Base-by-base conservation (phyloP, 92 coral and sea anemone genomes). In the Anthopleura xanthogrammica region DNA sequence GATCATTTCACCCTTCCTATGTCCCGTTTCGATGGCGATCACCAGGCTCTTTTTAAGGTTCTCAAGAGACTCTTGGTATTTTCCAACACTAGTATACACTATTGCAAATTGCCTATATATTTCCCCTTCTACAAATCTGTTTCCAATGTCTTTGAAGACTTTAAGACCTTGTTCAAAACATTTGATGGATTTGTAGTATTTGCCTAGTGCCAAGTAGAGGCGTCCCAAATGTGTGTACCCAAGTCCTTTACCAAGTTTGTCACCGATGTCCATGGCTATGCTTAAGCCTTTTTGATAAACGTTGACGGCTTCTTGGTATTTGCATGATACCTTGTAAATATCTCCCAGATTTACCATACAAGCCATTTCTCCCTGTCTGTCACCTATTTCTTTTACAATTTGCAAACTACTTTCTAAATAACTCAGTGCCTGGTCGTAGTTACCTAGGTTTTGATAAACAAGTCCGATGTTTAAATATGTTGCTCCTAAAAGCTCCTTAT, bases 1-100 rank as follows among this genome's bases (percentile, higher is more conserved):
- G 2, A 7, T 19, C 5, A 65, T 41, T 41, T 80, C 20, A n/a
- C 8, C 6, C 11, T 14, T n/a, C 20, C 16, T 41, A 41, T 60
- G 41, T 5, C 60, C 76, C 43, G 9, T 41, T 62, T 60, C 75
- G 39, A 60, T 80, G 74, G 75, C 75, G 50, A 64, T 64, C 50
- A 5, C 40, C 4, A 64, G 57, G 56, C 83, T 60, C 13, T 80
- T 65, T 29, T 80, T 4, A 13, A 12, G 39, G 22, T 24, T 12
- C 12, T 23, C 19, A 39, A 41, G 22, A 19, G 60, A 48, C 58
- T 80, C 23, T 17, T 80, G 57, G 52, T 42, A 62, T 7, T 80
- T 72, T 42, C 22, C 56, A 62, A 64, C 29, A 19, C 3, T 7
- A 1, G 0, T 12, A 43, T 80, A 65, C 0, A 20, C 16, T 4